Evolutionary conservation across 2,113 vertebrate genomes (phyloP), one percentile per base, ranked within the genome.

Genomic region (Stercorarius parasiticus): DNA sequence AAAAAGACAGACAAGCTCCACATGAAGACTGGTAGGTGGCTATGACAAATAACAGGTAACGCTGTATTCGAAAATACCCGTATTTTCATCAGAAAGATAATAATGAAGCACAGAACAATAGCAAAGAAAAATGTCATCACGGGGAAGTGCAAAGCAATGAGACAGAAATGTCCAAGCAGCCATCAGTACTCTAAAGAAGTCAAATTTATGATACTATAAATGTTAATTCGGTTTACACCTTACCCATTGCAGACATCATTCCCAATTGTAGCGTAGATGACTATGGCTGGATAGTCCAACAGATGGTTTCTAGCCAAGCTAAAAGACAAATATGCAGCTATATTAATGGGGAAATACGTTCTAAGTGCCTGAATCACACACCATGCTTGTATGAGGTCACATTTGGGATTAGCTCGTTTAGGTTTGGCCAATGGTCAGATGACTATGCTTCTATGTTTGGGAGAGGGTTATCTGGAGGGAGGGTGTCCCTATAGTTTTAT

Each of bases 181-280:
- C 61, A 76, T 34, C 15, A 72, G 18, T 23, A 26, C 26, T 56
- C 16, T 32, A 49, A 73, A 70, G 25, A 81, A 52, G 30, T 36
- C 22, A 79, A 11, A 74, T 23, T 74, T 34, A 42, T 45, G 32
- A 9, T 49, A 17, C 36, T 40, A 2, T n/a, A 66, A 90, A 45
- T 13, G 34, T 40, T 42, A 29, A 30, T 53, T 53, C 8, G 3
- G 21, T 87, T 90, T 84, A 38, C 16, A 49, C 70, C 98, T 98
- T 97, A 98, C 98, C 94, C 71, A 1, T 95, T 98, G 94, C 98
- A 98, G 93, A 98, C 98, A 25, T 98, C 98, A 29, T 98, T 98
- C 78, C 98, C 98, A 77, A 98, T 95, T 27, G 98, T 97, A 56
- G 98, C 97, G 0, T 98, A 98, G 83, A 98, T 79, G 38, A 98